Percentiles rank a stretch among this genome's conserved stretches.
Conservation (phyloP, 2,797 vertebrate genomes). For the Enoplosus armatus region DNA sequence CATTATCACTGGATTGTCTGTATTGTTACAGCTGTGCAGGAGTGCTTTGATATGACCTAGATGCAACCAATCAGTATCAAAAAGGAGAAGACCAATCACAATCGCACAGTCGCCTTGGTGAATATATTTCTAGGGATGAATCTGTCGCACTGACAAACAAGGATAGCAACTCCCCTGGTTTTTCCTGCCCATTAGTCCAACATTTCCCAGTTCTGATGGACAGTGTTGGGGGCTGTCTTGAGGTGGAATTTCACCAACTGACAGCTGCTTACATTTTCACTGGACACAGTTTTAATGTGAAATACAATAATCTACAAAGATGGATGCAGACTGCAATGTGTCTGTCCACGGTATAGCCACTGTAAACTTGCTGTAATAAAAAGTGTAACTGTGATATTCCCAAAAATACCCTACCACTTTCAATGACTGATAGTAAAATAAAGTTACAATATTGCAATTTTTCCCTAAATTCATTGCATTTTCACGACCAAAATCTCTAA, state of each 20-base stretch:
- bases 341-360: neutral
- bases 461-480: neutral
- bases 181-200: constrained; percentile 55
- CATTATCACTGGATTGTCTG: constrained; percentile 11
- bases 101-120: constrained; percentile 6
- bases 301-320: constrained; percentile 44
- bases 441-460: neutral
- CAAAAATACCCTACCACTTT: constrained; percentile 11
- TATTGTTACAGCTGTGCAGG: neutral
- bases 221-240: constrained; percentile 52
- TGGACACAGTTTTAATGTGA: constrained; percentile 52
- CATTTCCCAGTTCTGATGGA: constrained; percentile 51
- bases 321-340: constrained; percentile 33
- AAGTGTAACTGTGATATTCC: constrained; percentile 5
- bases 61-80: constrained; percentile 24
- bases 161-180: constrained; percentile 27
- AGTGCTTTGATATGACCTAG: constrained; percentile 28
- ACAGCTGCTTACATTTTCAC: constrained; percentile 60
- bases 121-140: constrained; percentile 32
- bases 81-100: constrained; percentile 27
- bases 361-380: constrained; percentile 9
- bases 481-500: no score
- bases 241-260: constrained; percentile 56
- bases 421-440: neutral
- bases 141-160: constrained; percentile 22